Conservation (phyloP, 1,140 invertebrate genomes). For the Parasteatoda tepidariorum region DNA sequence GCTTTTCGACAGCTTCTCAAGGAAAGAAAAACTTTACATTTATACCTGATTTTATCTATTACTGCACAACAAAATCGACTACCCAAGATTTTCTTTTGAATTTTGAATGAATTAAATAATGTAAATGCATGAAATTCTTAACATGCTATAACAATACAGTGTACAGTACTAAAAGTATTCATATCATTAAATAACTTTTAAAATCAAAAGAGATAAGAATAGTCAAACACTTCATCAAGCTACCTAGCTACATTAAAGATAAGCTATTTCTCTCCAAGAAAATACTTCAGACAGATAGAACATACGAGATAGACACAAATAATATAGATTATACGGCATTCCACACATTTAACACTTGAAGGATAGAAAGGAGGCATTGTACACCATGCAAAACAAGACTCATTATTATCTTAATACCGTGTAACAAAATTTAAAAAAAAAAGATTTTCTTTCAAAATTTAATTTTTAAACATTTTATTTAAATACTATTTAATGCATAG, state of each 20-base stretch:
- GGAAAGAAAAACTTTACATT: too few relatives aligned
- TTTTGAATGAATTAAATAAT: neutral
- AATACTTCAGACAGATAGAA: neutral
- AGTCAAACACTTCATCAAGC: constrained; percentile 3
- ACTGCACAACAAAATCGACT: neutral
- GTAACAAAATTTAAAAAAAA: too few relatives aligned
- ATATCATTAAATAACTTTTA: neutral
- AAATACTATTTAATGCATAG: too few relatives aligned
- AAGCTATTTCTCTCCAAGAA: neutral
- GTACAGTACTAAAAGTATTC: neutral
- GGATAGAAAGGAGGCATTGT: neutral
- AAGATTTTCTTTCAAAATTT: too few relatives aligned
- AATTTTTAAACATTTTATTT: too few relatives aligned
- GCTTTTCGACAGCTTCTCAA: too few relatives aligned
- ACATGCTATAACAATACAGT: constrained; percentile 30
- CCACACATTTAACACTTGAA: constrained; percentile 26
- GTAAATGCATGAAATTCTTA: neutral
- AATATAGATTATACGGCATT: constrained; percentile 26
- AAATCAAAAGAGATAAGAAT: constrained; percentile 4
- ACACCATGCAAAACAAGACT: neutral
- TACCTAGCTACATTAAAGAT: neutral
- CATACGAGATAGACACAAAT: constrained; percentile 9
- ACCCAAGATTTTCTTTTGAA: neutral
- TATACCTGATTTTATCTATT: too few relatives aligned
- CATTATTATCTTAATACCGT: too few relatives aligned